Evolutionary conservation across 2,113 vertebrate genomes (phyloP).

Genomic region (Gracilinanus agilis): DNA sequence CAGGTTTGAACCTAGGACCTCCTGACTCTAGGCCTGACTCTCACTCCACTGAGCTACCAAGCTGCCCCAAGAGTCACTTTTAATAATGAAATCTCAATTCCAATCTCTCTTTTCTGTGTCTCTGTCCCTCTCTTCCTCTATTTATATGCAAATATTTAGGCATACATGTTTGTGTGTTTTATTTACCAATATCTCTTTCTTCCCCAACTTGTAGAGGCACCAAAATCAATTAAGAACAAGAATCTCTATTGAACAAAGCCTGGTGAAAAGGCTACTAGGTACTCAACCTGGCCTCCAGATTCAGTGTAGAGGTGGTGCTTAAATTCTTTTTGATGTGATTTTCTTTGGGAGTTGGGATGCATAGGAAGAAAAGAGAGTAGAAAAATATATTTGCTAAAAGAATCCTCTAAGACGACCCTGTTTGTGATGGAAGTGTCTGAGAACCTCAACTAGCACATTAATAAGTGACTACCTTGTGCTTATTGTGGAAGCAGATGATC

Average conservation of each 20-base stretch:
- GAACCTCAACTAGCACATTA: not conserved
- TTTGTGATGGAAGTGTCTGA: not conserved
- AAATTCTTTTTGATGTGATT: not conserved
- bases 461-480: not conserved
- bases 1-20: too few species aligned
- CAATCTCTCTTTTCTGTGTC: too few species aligned
- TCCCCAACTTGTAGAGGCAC: too few species aligned
- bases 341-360: not conserved
- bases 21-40: too few species aligned
- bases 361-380: not conserved
- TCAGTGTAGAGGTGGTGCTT: not conserved
- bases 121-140: too few species aligned
- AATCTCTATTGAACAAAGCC: not conserved
- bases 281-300: not conserved
- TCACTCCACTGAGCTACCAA: too few species aligned
- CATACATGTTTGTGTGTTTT: too few species aligned
- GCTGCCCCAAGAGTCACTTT: too few species aligned
- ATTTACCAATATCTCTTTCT: too few species aligned
- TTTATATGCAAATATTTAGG: too few species aligned
- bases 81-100: too few species aligned
- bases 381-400: not conserved
- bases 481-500: not conserved
- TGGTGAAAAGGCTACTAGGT: not conserved
- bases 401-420: not conserved
- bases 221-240: too few species aligned